Evolutionary conservation across 2,888 invertebrate species (phyloP), one percentile per base, ranked within the genome.

Genomic region (Trissolcus japonicus): DNA sequence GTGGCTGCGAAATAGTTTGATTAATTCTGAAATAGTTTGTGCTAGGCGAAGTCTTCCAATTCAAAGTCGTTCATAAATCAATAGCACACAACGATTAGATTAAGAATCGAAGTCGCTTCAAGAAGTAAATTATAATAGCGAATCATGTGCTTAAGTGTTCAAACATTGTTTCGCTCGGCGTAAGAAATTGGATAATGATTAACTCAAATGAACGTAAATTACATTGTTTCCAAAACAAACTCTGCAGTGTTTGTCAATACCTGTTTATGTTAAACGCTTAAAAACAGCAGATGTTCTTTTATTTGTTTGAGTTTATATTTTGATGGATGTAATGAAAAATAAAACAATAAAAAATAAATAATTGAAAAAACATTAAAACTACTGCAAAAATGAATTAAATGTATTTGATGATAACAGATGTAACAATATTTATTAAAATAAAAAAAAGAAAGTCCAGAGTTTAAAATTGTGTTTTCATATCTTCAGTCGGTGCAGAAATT

Each of bases 41-140:
- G 54, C 54, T 68, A 55, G 29, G 48, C 48, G 51, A 76, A 68
- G 72, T 72, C 73, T 73, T 35, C 40, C 57, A 55, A 68, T 75
- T 63, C 51, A 59, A 72, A 78, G 63, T 79, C 68, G 29, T 41
- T 65, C 63, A 56, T 75, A 63, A 78, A 71, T 78, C 75, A 78
- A 71, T 78, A 75, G 65, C 51, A 63, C 55, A 50, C 56, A 73
- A 71, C 55, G 74, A 59, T 78, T 68, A 71, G 55, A 63, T 74
- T 62, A 67, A 73, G 74, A 71, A 76, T 60, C 53, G 76, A 79
- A 82, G 83, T 83, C 82, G 80, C 81, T 82, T 85, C 87, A 89
- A 89, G 88, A 89, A 89, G 86, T 86, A 88, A 88, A 88, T 89
- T 88, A 84, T 84, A 80, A 71, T 76, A 51, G 74, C 56, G 53